phyloP scores from a whole-genome alignment of 2,797 vertebrate genomes.

The Lates japonicus region DNA sequence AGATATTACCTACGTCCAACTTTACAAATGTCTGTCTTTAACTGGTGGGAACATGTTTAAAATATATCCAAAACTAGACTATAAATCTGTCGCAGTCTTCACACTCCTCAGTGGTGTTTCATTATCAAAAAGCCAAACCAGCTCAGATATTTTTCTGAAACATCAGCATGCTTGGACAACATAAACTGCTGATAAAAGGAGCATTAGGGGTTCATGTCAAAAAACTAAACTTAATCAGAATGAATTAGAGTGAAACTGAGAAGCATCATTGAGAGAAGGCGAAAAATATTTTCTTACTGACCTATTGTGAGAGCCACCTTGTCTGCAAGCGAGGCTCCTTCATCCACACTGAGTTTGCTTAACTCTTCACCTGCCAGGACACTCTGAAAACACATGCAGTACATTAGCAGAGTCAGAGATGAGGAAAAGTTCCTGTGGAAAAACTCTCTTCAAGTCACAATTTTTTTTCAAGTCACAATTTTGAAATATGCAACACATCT shows the following conservation, averaged over 20 bases:
- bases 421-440: neutral
- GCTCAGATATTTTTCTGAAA: too few relatives aligned
- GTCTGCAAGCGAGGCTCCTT: conserved; percentile 86
- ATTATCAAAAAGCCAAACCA: too few relatives aligned
- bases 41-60: too few relatives aligned
- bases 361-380: conserved; percentile 86
- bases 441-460: neutral
- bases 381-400: conserved; percentile 78
- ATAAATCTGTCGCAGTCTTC: too few relatives aligned
- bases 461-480: neutral
- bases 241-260: neutral
- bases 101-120: too few relatives aligned
- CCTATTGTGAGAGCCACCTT: conserved; percentile 90
- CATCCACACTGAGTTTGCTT: conserved; percentile 79
- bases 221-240: neutral
- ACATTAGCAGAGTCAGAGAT: neutral
- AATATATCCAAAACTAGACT: too few relatives aligned
- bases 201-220: neutral
- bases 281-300: conserved; percentile 59
- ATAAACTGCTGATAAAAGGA: neutral
- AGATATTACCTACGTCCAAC: too few relatives aligned
- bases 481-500: neutral
- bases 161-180: neutral
- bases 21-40: too few relatives aligned
- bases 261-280: neutral